Base-by-base conservation (phyloP, 2,113 vertebrate genomes). In the Cyanocitta stelleri region DNA sequence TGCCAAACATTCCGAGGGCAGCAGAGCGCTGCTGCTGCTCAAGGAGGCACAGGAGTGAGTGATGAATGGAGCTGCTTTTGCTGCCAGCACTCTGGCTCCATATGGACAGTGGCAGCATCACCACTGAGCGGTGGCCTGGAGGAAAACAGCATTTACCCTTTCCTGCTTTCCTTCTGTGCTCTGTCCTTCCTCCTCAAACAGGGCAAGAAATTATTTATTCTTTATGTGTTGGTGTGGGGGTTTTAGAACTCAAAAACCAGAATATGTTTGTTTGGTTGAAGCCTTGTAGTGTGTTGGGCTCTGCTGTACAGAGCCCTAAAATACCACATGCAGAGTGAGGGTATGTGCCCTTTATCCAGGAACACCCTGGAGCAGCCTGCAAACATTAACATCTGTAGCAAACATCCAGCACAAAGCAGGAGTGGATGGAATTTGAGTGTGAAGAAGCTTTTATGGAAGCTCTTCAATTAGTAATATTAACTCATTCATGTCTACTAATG, bases 1-100 rank as follows among this genome's bases (percentile, higher is more conserved):
- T 78, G 88, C 87, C 94, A 88, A 61, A 51, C 83, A 29, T 75
- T 89, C 61, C 1, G 83, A 94, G 92, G 97, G 96, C 95, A 82
- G 41, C 7, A 1, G 89, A 69, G 93, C 13, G 4, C 78, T 72
- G 37, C 69, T 68, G 92, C 87, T 84, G 90, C 89, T 88, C 79
- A 16, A 8, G 89, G n/a, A 91, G 89, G 76, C 72, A 6, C 22
- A 5, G 85, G 37, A 59, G 33, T 5, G 46, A 93, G 89, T 59
- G 94, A 79, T 29, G 85, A 44, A 32, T 62, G 87, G 93, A 89
- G 85, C n/a, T 11, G 61, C 15, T 30, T 66, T 61, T 71, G 30
- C 95, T 92, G 96, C 97, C 95, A 95, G 93, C 61, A 0, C 63
- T 80, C 77, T 1, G 32, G 72, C 90, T 95, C 92, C 79, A 2